These are phyloP conservation scores for Marmota flaviventris DNA, from an alignment of 2,113 vertebrate species.

Conservation along the genomic window DNA sequence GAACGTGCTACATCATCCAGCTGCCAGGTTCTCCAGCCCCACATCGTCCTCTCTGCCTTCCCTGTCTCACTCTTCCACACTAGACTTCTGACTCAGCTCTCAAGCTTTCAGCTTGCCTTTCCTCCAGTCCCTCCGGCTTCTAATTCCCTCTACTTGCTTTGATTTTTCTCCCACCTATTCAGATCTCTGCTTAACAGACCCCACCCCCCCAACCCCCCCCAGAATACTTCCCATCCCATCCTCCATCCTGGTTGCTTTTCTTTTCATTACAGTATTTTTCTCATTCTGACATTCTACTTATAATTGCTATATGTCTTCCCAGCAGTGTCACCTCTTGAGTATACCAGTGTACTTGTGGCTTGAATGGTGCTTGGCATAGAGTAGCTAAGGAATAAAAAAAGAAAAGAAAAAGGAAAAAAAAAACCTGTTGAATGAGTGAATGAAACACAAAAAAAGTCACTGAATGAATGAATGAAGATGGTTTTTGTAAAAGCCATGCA, in stretches of 20 bases:
- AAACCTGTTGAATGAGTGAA: not conserved
- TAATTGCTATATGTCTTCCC: not conserved
- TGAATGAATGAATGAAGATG: not conserved
- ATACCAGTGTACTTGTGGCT: not conserved
- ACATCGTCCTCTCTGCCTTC: accelerated
- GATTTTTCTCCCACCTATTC: not conserved
- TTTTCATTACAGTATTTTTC: not conserved
- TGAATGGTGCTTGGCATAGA: not conserved
- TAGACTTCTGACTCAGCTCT: not conserved
- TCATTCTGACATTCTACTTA: not conserved
- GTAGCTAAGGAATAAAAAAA: not conserved
- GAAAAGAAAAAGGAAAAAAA: not conserved
- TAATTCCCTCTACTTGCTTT: not conserved
- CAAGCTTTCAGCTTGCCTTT: not conserved
- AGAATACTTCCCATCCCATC: not conserved
- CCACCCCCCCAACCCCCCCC: not conserved
- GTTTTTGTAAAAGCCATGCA: not conserved
- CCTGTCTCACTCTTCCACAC: not conserved
- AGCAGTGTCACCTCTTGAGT: not conserved
- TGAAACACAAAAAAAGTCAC: not conserved
- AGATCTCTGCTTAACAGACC: not conserved
- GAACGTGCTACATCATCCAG: not conserved
- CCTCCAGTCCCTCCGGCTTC: not conserved
- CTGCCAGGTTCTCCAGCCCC: not conserved
- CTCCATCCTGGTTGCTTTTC: not conserved